Base-by-base conservation (phyloP, 2,888 invertebrate species). In the Dorcus parallelipipedus region DNA sequence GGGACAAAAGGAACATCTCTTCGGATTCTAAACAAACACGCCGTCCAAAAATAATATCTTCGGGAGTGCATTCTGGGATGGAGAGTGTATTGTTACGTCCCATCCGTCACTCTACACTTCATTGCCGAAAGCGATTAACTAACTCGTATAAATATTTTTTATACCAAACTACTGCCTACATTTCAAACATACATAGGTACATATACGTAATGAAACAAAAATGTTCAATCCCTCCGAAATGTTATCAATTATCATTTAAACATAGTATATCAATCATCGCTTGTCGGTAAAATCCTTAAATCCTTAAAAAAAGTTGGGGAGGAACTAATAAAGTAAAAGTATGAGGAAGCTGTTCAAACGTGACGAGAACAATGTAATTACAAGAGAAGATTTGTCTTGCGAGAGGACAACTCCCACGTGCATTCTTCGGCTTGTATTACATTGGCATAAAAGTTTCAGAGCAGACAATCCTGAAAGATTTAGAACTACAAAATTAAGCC, bases 1-100 rank as follows among this genome's bases (percentile, higher is more conserved):
- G 51, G 62, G 62, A 67, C 65, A 67, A 67, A 64, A 64, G 64
- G 61, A 63, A 62, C 62, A 56, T 58, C 59, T 64, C 60, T 61
- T 23, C 45, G 45, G 14, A 10, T 20, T 45, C 17, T 17, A 9
- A 10, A 45, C 17, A 45, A 9, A 45, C 17, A 45, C 45, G 23
- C 3, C 14, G 14, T 45, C 45, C 45, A 45, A 45, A 45, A 45
- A 45, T 45, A 45, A 45, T 10, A 17, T 20, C 20, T 17, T 23
- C 9, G 45, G 45, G 20, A 45, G 45, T 45, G 45, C 9, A 45
- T 45, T 45, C 14, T 23, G 8, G 20, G 23, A 8, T 23, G 45
- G 17, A 45, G 23, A 45, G 45, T 45, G 23, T 45, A 45, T 45
- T 45, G 45, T 45, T 45, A 45, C 45, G 14, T 45, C 45, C 45